Conservation (phyloP, 2,797 vertebrate genomes). For the Brotula barbata region DNA sequence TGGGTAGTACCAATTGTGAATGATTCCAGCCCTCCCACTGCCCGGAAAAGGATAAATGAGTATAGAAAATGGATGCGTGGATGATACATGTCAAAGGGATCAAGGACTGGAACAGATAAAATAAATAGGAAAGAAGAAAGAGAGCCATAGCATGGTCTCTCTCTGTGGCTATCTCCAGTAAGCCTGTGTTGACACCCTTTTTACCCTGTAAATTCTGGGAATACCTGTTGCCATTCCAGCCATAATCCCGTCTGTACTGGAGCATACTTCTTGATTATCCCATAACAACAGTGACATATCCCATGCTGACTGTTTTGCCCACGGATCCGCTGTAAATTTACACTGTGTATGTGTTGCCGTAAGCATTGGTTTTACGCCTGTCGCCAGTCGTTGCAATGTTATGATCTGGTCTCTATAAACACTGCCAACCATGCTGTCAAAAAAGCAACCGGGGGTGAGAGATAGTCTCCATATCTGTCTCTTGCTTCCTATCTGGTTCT, state of each 20-base stretch:
- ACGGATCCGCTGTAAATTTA: conserved; percentile 15
- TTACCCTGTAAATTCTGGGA: not conserved
- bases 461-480: not conserved
- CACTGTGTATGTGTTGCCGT: not conserved
- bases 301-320: not conserved
- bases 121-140: not conserved
- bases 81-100: no score
- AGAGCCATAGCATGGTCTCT: no score
- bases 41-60: not conserved
- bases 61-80: no score
- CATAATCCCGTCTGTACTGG: not conserved
- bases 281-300: conserved; percentile 15
- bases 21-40: no score
- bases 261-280: conserved; percentile 1
- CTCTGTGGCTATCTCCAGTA: not conserved
- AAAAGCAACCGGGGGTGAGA: not conserved
- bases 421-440: not conserved
- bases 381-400: not conserved
- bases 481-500: no score
- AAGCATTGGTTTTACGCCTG: conserved; percentile 5
- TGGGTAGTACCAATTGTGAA: no score
- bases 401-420: conserved; percentile 13
- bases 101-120: no score
- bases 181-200: not conserved
- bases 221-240: not conserved